These are phyloP conservation scores for Siniperca obscura DNA, from an alignment of 2,797 vertebrate species.

Conservation along the genomic window DNA sequence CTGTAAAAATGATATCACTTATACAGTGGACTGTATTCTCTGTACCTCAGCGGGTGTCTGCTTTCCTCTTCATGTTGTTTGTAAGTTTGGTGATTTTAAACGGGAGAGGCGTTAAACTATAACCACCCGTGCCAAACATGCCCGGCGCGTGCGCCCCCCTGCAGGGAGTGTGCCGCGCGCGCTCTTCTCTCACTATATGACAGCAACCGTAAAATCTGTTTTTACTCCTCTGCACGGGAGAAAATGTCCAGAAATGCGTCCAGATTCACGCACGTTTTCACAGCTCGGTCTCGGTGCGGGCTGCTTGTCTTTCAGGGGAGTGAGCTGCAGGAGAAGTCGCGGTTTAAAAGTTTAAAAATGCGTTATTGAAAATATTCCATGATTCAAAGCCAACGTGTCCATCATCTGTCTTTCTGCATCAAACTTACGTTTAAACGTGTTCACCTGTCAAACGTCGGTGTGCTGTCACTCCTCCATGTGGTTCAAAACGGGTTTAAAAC, in stretches of 20 bases:
- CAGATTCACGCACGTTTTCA: too few species aligned
- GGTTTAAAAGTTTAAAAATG: not conserved
- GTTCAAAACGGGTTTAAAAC: accelerated
- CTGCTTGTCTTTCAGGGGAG: not conserved
- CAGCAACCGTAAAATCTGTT: not conserved
- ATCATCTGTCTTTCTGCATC: too few species aligned
- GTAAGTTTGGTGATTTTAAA: not conserved
- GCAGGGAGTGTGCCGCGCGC: not conserved
- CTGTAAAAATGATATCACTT: not conserved
- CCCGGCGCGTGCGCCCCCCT: slow-evolving; percentile 8
- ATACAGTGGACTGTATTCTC: not conserved
- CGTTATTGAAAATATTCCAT: not conserved
- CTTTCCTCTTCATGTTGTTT: slow-evolving; percentile 13
- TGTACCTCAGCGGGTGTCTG: slow-evolving; percentile 10
- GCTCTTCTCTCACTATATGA: not conserved
- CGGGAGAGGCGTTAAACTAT: not conserved
- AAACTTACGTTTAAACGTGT: not conserved
- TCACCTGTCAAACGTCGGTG: not conserved
- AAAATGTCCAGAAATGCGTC: not conserved
- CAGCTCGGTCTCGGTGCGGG: not conserved
- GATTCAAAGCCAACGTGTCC: not conserved
- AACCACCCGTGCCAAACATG: not conserved
- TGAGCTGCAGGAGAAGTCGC: not conserved
- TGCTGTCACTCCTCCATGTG: not conserved
- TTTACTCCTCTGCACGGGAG: not conserved